Evolutionary conservation across 2,888 invertebrate genomes (phyloP).

Genomic region (Plemyria rubiginata): DNA sequence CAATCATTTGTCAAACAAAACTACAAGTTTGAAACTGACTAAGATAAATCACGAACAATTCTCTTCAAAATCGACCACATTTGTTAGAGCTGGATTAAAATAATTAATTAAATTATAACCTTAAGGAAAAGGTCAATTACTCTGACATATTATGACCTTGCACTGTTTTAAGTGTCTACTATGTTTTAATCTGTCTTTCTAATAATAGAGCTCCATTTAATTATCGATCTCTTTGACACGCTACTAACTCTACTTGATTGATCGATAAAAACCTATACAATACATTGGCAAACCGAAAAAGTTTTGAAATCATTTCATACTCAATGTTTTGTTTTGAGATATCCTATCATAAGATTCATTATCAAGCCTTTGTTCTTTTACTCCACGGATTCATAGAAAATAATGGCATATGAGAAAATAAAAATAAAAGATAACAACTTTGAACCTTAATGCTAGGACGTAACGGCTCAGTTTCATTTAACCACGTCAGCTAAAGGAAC

Average conservation of each 20-base stretch:
- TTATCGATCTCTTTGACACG: constrained; percentile 9
- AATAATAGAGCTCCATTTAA: constrained; percentile 13
- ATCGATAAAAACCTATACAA: constrained; percentile 33
- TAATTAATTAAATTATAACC: constrained; percentile 62
- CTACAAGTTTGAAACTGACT: constrained; percentile 36
- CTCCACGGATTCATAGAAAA: background rate
- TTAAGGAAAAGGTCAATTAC: constrained; percentile 63
- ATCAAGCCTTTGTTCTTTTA: constrained; percentile 35
- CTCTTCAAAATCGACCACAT: constrained; percentile 17
- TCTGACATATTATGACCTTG: constrained; percentile 44
- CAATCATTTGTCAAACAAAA: constrained; percentile 38
- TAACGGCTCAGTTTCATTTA: constrained; percentile 5
- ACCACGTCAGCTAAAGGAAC: background rate
- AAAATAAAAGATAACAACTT: background rate
- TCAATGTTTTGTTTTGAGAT: constrained; percentile 29
- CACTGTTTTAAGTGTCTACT: constrained; percentile 32
- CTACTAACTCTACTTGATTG: constrained; percentile 27
- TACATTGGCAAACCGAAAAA: constrained; percentile 27
- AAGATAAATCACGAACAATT: constrained; percentile 46
- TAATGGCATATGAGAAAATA: background rate
- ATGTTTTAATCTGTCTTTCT: background rate
- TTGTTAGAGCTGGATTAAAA: constrained; percentile 50
- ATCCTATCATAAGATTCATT: constrained; percentile 32
- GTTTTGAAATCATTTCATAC: constrained; percentile 43
- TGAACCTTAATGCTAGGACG: background rate